Conservation (phyloP, 2,888 invertebrate species). For the Caenorhabditis uteleia region DNA sequence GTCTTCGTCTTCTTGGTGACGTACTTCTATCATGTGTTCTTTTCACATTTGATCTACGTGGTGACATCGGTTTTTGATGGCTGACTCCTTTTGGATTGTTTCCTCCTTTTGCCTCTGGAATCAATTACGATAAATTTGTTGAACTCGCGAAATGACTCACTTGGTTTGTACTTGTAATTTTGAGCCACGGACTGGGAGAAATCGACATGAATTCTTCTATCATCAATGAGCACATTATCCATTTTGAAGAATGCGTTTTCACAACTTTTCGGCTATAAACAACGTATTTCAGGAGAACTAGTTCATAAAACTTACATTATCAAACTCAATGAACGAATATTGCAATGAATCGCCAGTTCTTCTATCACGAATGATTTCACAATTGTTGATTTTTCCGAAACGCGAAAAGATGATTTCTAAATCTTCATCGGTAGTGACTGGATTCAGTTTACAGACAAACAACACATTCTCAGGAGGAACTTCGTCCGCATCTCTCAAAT, state of each 20-base stretch:
- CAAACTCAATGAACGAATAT: constrained; percentile 98
- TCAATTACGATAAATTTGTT: not conserved
- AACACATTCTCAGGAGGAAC: constrained; percentile 98
- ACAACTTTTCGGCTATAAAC: constrained; percentile 75
- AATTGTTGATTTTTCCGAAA: constrained; percentile 77
- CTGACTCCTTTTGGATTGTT: not conserved
- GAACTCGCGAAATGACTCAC: constrained; percentile 4
- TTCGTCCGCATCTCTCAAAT: constrained; percentile 93
- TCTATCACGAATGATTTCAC: constrained; percentile 81
- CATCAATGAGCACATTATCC: constrained; percentile 99
- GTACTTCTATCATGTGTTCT: constrained; percentile 11
- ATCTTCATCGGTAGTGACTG: constrained; percentile 89
- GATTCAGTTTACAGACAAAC: constrained; percentile 98
- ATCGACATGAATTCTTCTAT: constrained; percentile 96
- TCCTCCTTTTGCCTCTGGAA: constrained; percentile 3
- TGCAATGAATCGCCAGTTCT: constrained; percentile 92
- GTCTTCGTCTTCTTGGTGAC: constrained; percentile 24
- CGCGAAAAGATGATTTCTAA: constrained; percentile 94
- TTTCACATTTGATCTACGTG: constrained; percentile 1
- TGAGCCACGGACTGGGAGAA: constrained; percentile 98
- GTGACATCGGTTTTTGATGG: no score
- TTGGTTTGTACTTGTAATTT: constrained; percentile 61
- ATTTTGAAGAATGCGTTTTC: constrained; percentile 99
- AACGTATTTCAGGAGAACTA: not conserved
- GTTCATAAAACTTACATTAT: constrained; percentile 76